Percentiles rank a stretch among this genome's conserved stretches.
phyloP scores from a whole-genome alignment of 2,113 vertebrate species.

The Burhinus oedicnemus region DNA sequence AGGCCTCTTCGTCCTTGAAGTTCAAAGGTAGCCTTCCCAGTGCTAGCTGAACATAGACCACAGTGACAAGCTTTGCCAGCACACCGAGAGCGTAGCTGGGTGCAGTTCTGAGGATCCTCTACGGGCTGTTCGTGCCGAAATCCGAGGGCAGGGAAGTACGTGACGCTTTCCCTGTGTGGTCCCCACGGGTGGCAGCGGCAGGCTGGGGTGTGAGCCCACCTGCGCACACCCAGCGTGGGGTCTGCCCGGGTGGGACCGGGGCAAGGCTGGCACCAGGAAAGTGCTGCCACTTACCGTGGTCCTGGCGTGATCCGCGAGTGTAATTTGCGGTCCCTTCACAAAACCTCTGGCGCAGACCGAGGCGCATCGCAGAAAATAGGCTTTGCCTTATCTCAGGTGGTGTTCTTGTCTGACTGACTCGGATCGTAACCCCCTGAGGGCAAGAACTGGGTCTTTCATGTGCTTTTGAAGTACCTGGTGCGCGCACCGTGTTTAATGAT shows the following conservation, averaged over 20 bases:
- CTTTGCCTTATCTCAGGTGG: neutral
- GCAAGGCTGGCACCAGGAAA: neutral
- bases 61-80: too few relatives aligned
- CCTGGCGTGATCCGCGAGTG: neutral
- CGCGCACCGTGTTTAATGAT: neutral
- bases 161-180: neutral
- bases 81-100: too few relatives aligned
- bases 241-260: fast-evolving
- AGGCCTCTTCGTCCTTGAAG: neutral
- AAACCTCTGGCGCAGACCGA: neutral
- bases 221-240: fast-evolving
- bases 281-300: neutral
- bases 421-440: neutral
- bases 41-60: too few relatives aligned
- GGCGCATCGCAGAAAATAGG: neutral
- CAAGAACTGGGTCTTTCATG: neutral
- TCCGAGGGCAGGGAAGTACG: too few relatives aligned
- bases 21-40: too few relatives aligned
- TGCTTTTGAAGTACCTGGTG: neutral
- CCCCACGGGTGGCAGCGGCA: neutral
- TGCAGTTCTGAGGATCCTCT: too few relatives aligned
- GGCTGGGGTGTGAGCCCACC: neutral
- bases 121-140: too few relatives aligned
- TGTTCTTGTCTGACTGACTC: neutral
- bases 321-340: neutral